Evolutionary conservation across 2,888 invertebrate genomes (phyloP).

Genomic region (Idaea straminata): DNA sequence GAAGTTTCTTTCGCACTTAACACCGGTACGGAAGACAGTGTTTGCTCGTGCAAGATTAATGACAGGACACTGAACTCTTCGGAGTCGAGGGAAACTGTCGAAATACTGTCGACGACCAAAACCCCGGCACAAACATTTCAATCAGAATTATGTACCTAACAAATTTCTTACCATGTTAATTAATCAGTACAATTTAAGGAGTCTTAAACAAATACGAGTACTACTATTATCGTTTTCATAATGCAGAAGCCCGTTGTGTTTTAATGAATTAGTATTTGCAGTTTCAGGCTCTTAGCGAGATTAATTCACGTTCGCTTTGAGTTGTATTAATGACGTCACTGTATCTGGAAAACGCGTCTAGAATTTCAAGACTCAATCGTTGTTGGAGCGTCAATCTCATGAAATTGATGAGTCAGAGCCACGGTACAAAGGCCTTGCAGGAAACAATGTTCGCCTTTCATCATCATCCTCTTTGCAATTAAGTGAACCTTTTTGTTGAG

Average conservation of each 20-base stretch:
- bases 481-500: constrained; percentile 74
- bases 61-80: constrained; percentile 48
- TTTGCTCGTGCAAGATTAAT: constrained; percentile 75
- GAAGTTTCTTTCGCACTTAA: constrained; percentile 22
- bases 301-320: constrained; percentile 30
- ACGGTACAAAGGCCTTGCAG: constrained; percentile 62
- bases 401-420: constrained; percentile 72
- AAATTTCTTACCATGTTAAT: constrained; percentile 48
- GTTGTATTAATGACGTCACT: constrained; percentile 44
- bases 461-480: constrained; percentile 71
- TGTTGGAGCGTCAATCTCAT: constrained; percentile 54
- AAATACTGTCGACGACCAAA: constrained; percentile 26
- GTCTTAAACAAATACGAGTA: constrained; percentile 9
- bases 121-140: constrained; percentile 27
- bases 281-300: constrained; percentile 8
- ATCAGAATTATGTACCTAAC: constrained; percentile 40
- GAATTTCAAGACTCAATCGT: constrained; percentile 59
- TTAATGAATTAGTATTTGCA: constrained; percentile 21
- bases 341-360: constrained; percentile 30
- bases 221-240: constrained; percentile 14
- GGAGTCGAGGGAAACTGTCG: constrained; percentile 34
- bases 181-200: constrained; percentile 52
- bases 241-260: constrained; percentile 5
- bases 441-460: constrained; percentile 73
- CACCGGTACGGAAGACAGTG: constrained; percentile 37